phyloP scores from a whole-genome alignment of 2,888 invertebrate species.

The Melinaea menophilus region DNA sequence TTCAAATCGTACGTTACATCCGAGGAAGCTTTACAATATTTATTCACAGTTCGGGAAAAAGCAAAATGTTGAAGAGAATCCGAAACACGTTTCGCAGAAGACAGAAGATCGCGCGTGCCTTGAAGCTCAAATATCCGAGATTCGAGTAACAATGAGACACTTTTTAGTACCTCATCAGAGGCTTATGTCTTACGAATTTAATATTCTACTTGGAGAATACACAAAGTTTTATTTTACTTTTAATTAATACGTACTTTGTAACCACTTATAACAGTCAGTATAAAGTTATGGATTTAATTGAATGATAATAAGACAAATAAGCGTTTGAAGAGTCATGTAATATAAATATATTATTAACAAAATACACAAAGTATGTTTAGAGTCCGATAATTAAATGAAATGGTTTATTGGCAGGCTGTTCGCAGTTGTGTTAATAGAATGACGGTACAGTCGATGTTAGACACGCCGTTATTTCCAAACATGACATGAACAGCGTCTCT shows the following conservation, averaged over 20 bases:
- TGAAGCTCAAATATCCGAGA: conserved; percentile 23
- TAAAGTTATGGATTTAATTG: too few relatives aligned
- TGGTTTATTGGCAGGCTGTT: background rate
- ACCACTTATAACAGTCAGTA: too few relatives aligned
- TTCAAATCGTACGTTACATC: conserved; percentile 1
- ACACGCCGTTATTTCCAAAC: too few relatives aligned
- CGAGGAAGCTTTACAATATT: conserved; percentile 3
- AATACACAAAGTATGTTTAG: background rate
- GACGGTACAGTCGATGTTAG: too few relatives aligned
- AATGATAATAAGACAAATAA: too few relatives aligned
- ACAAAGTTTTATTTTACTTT: conserved; percentile 8
- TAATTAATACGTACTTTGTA: too few relatives aligned
- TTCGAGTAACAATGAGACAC: conserved; percentile 29
- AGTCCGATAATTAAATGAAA: background rate
- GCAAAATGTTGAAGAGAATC: conserved; percentile 26
- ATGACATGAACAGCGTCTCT: too few relatives aligned
- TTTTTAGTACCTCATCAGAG: conserved; percentile 34
- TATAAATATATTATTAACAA: background rate
- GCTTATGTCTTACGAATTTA: conserved; percentile 26
- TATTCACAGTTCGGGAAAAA: conserved; percentile 11
- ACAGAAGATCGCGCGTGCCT: conserved; percentile 32
- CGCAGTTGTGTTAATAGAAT: too few relatives aligned
- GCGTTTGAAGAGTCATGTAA: too few relatives aligned
- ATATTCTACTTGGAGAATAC: conserved; percentile 21
- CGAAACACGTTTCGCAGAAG: conserved; percentile 31